phyloP scores from a whole-genome alignment of 1,140 invertebrate species.

The Elymnias hypermnestra region DNA sequence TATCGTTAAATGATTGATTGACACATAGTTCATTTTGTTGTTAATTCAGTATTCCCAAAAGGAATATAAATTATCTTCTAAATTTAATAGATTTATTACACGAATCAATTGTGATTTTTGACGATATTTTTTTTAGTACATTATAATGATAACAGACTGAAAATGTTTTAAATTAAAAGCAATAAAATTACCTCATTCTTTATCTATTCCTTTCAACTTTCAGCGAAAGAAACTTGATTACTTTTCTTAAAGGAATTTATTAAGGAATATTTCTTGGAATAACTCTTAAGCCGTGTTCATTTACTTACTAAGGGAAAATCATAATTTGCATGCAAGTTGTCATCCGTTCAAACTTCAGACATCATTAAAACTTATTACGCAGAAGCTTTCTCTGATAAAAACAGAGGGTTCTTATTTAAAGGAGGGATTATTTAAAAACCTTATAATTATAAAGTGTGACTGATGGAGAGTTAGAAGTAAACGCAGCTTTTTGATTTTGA shows the following conservation, averaged over 20 bases:
- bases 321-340: conserved; percentile 13
- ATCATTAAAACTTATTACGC: conserved; percentile 11
- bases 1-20: too few relatives aligned
- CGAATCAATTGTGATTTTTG: too few relatives aligned
- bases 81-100: too few relatives aligned
- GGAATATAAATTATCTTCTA: too few relatives aligned
- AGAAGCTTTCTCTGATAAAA: conserved; percentile 8
- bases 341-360: conserved; percentile 9
- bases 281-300: neutral
- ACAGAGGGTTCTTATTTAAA: conserved; percentile 4
- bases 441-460: conserved; percentile 6
- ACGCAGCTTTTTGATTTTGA: too few relatives aligned
- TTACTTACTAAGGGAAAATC: neutral
- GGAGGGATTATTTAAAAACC: conserved; percentile 1
- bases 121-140: too few relatives aligned
- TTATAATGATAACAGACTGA: too few relatives aligned
- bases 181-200: neutral
- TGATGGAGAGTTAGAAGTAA: too few relatives aligned
- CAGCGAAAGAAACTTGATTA: neutral
- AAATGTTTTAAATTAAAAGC: too few relatives aligned
- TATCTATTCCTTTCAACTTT: neutral
- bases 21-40: too few relatives aligned
- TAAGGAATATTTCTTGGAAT: neutral
- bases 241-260: neutral
- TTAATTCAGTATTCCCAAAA: too few relatives aligned